Evolutionary conservation across 1,140 invertebrate genomes (phyloP), one percentile per base, ranked within the genome.

Genomic region (Papilio xuthus): DNA sequence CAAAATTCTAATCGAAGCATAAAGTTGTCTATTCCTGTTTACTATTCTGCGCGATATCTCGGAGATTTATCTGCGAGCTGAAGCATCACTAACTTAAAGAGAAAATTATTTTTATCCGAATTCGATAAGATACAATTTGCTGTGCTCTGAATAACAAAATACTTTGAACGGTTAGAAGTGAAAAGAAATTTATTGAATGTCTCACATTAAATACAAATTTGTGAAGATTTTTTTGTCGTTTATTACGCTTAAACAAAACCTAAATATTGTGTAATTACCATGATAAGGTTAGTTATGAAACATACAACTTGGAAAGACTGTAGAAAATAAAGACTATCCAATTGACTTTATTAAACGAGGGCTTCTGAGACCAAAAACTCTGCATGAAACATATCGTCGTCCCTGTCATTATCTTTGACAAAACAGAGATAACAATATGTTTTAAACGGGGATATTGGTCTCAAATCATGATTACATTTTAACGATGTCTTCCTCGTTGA

Each of bases 41-140:
- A 67, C 60, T 67, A 67, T 67, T 67, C 60, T 18, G 60, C 4
- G 4, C 60, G 60, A 67, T 67, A 67, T 67, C 60, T 67, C 60
- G 60, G 26, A 67, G 60, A 67, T 67, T 67, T 67, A 67, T 67
- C 60, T 67, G 60, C 60, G 60, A 67, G 12, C 60, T 9, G 60
- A 67, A 26, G 60, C 60, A 67, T 67, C 60, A 67, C 13, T 67
- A 67, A 67, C 60, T 67, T 67, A 67, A 67, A 67, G 60, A 23
- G 13, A 67, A 67, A 67, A 67, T 67, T 67, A 67, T 67, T 67
- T 67, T 67, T 67, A 67, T 67, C 60, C 15, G 60, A 67, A 67
- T 67, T 67, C 60, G 60, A 67, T 67, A 67, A 67, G 60, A 67
- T 67, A 67, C 26, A 67, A 28, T 67, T 67, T 67, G 12, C 60